These are phyloP conservation scores for Mayetiola destructor DNA, from an alignment of 2,888 invertebrate genomes.

Conservation along the genomic window DNA sequence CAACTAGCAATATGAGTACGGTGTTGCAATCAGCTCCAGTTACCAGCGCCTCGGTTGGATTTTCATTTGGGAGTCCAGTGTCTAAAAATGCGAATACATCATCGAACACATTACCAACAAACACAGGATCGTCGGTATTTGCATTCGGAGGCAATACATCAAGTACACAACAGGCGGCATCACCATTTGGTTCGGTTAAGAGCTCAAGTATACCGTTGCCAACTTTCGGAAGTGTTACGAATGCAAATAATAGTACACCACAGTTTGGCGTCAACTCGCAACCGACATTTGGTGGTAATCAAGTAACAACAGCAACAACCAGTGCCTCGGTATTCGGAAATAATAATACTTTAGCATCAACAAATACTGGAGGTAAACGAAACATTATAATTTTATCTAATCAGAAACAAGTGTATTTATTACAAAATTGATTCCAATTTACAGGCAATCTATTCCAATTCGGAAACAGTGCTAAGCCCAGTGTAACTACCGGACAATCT, in stretches of 20 bases:
- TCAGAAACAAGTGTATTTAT: background rate
- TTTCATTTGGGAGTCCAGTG: background rate
- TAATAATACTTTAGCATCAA: background rate
- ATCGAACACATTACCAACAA: background rate
- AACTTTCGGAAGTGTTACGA: background rate
- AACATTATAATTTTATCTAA: no score
- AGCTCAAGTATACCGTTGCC: no score
- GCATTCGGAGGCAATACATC: conserved; percentile 8
- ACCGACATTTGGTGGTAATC: background rate
- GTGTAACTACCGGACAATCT: no score
- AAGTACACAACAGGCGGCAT: background rate
- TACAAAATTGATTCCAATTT: no score
- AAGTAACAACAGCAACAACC: no score
- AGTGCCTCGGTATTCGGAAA: background rate
- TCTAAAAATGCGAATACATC: background rate
- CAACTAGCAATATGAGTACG: background rate
- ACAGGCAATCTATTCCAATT: no score
- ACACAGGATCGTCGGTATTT: background rate
- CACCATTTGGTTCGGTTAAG: background rate
- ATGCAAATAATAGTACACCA: background rate
- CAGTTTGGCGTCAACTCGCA: background rate
- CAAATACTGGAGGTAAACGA: background rate
- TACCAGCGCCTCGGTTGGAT: background rate
- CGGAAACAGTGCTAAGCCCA: background rate
- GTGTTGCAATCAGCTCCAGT: background rate